Evolutionary conservation across 2,113 vertebrate species (phyloP).

Genomic region (Myodes glareolus): DNA sequence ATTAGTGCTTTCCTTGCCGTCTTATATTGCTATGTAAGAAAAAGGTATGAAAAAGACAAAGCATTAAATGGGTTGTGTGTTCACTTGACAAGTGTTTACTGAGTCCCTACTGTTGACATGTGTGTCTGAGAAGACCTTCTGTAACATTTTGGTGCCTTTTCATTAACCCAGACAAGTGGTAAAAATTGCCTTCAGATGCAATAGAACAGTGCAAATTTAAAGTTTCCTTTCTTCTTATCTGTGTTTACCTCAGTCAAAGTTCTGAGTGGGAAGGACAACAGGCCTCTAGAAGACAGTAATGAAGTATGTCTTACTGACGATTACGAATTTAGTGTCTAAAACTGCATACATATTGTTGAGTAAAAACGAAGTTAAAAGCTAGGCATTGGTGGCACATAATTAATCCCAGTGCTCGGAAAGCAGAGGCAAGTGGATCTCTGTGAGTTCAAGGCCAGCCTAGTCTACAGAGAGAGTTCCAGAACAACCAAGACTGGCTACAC

Average conservation of each 20-base stretch:
- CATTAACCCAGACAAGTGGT: slow-evolving; percentile 2
- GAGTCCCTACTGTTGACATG: neutral
- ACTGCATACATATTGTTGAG: neutral
- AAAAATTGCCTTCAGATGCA: neutral
- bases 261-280: neutral
- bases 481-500: neutral
- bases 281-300: neutral
- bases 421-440: neutral
- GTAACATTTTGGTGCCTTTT: slow-evolving; percentile 33
- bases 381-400: neutral
- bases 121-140: neutral
- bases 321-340: neutral
- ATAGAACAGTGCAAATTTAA: neutral
- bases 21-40: slow-evolving; percentile 87
- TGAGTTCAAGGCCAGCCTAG: neutral
- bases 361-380: slow-evolving; percentile 8
- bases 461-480: neutral
- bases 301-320: neutral
- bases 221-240: neutral
- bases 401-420: neutral
- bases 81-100: neutral
- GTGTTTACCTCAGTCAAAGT: neutral
- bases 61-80: neutral
- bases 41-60: slow-evolving; percentile 83
- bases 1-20: slow-evolving; percentile 83